Base-by-base conservation (phyloP, 2,888 invertebrate genomes). In the Drosophila antonietae region DNA sequence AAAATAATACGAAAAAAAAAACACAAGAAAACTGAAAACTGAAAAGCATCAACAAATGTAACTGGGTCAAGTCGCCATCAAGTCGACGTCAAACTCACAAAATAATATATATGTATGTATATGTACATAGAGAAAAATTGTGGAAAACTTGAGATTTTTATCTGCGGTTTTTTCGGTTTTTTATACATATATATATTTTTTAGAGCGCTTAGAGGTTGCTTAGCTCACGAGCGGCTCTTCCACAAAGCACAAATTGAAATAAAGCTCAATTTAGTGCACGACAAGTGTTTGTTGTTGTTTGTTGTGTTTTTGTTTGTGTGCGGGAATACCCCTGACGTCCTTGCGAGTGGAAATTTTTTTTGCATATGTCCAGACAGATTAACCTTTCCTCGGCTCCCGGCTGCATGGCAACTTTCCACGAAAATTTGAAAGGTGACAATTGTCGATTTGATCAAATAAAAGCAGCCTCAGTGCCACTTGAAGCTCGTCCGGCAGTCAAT, bases 81-180 rank as follows among this genome's bases (percentile, higher is more conserved):
- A 61, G 64, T 72, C 61, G 56, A 46, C 55, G 73, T 63, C 47
- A 51, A 53, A 60, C 69, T 44, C 58, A 69, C 68, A 61, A 68
- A 67, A 69, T 6, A 65, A 46, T 43, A 43, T 43, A 43, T 12
- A 20, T 35, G 12, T 28, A 37, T 23, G 8, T 28, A 3, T 70
- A 3, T 57, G 33, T 57, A 69, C 59, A 52, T 65, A 60, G 23
- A 73, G 79, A 73, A 78, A 89, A 81, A 87, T 80, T 86, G 84
- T 87, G 84, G 74, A 87, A 89, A 89, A 78, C 80, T 87, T 70
- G 68, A 82, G 85, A 89, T 84, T 82, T 82, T 73, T 80, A 88
- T 84, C 84, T 89, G 88, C 78, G 85, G 84, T 85, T 88, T 84
- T 81, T 85, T 81, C 62, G 74, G 49, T 69, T 83, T 67, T 28